Base-by-base conservation (phyloP, 2,113 vertebrate species). In the Lepidothrix coronata region DNA sequence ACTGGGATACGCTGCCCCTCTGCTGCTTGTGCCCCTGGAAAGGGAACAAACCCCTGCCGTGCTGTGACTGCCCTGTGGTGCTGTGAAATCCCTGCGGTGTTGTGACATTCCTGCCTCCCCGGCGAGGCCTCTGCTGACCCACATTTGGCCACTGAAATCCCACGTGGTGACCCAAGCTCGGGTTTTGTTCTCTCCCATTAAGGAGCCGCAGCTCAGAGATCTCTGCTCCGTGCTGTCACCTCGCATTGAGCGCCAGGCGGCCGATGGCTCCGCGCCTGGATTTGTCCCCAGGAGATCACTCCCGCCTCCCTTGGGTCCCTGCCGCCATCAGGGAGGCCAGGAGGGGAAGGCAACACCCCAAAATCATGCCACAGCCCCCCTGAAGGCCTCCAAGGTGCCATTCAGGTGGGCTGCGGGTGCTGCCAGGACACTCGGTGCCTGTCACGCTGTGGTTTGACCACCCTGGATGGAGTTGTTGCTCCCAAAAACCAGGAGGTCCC, bases 371-470 rank as follows among this genome's bases (percentile, higher is more conserved):
- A 4, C 22, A 17, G 72, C 35, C 22, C 67, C 35, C 22, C 25
- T 4, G 0, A 27, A 20, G 0, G 0, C 41, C 24, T 0, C 4
- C 11, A 24, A 33, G 13, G 24, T 61, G 41, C 27, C 9, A 3
- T 21, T 24, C 0, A 5, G 48, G 39, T 5, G 61, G 39, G 66
- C 41, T 14, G 4, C 4, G 1, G 8, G 51, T 0, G 31, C 79
- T 37, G 20, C 30, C 1, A 2, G 80, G 37, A 9, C 0, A 0
- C 28, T 27, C 57, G 2, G 49, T 0, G 28, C 72, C n/a, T 2
- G 25, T 23, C 2, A 2, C 61, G 52, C 49, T 0, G 0, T 1
- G 8, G 18, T 55, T 48, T 10, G 5, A 17, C 35, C 35, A 5
- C 51, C 55, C 83, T 11, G 11, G 51, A 6, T 3, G 23, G 5